Base-by-base conservation (phyloP, 2,888 invertebrate species). In the Antitype chi region DNA sequence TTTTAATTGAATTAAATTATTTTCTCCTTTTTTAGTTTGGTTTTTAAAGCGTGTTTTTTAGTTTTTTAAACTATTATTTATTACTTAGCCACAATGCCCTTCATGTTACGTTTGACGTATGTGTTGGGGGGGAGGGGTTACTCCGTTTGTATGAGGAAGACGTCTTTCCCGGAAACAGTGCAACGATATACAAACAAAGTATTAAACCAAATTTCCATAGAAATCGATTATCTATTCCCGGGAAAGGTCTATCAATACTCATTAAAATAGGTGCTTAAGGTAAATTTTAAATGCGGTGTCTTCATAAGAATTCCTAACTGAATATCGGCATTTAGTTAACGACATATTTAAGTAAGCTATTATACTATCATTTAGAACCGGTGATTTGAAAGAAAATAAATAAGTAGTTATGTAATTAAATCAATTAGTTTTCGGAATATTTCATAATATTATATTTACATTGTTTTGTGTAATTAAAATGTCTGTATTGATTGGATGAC, bases 271-370 rank as follows among this genome's bases (percentile, higher is more conserved):
- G 32, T 23, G 11, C 25, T 68, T 47, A 47, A n/a, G 11, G 17
- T 1, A 20, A 47, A 57, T 3, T 55, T 17, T 49, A 20, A 74
- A 43, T n/a, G 38, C 62, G 25, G 52, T 52, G 28, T 28, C 43
- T 15, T 52, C 20, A 52, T 28, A 76, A 17, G 38, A 38, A 76
- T 74, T 76, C 76, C 38, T 17, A 13, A 32, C 25, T 2, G 4
- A 17, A 32, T n/a, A 17, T 43, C 8, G 17, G 13, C 17, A 43
- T 76, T 64, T 13, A 15, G 49, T 17, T 47, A 80, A 77, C 7
- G 70, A 79, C 60, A 79, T 47, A 47, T 47, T 70, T 62, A 80
- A 43, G 8, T n/a, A 23, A 13, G 17, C 43, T 13, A 76, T 79
- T 59, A 79, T 76, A 49, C 2, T 20, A 57, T 52, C 28, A 17